Percentiles rank a stretch among this genome's conserved stretches.
These are phyloP conservation scores for Epirrhoe tristata DNA, from an alignment of 2,888 invertebrate species.

Conservation along the genomic window DNA sequence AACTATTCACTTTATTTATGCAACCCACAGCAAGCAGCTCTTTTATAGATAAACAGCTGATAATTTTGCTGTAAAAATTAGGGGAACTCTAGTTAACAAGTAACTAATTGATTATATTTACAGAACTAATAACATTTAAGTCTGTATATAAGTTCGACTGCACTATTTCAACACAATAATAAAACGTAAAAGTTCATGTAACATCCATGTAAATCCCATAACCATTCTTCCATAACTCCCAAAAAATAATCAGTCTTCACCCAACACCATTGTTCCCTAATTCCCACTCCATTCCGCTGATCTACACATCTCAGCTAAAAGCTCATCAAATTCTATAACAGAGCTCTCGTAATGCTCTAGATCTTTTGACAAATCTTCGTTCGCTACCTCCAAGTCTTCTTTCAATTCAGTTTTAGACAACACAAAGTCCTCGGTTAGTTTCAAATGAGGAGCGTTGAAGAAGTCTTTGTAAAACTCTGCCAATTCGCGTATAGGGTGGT, in stretches of 20 bases:
- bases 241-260: constrained; percentile 31
- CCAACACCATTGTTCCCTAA: constrained; percentile 51
- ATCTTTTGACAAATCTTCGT: constrained; percentile 88
- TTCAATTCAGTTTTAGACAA: constrained; percentile 57
- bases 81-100: not conserved
- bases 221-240: constrained; percentile 4
- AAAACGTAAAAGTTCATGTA: constrained; percentile 2
- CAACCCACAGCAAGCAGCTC: too few relatives aligned
- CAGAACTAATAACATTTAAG: not conserved
- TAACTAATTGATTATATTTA: constrained; percentile 1
- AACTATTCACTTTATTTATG: too few relatives aligned
- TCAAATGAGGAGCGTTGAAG: constrained; percentile 87
- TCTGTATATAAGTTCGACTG: not conserved
- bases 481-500: constrained; percentile 89
- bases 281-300: constrained; percentile 86
- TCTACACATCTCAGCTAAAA: constrained; percentile 89
- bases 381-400: constrained; percentile 67
- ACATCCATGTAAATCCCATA: constrained; percentile 7
- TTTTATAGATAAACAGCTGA: too few relatives aligned
- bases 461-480: constrained; percentile 93
- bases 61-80: not conserved
- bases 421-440: constrained; percentile 61
- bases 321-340: constrained; percentile 90
- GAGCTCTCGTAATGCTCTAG: constrained; percentile 90
- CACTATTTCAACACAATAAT: not conserved